phyloP scores from a whole-genome alignment of 2,797 vertebrate species.

The Lates japonicus region DNA sequence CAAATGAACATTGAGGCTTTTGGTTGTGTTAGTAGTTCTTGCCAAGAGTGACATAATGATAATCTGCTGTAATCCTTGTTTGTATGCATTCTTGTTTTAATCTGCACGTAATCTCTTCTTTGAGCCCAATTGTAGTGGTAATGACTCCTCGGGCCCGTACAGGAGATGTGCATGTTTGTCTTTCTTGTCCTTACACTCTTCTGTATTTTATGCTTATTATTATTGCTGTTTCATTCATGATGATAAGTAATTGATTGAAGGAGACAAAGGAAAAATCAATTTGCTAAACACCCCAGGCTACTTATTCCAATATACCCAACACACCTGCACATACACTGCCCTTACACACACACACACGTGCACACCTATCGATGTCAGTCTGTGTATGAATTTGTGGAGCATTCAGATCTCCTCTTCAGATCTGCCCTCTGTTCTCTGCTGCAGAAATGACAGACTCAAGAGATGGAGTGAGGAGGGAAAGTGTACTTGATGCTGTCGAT shows the following conservation, averaged over 20 bases:
- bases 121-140: slow-evolving; percentile 44
- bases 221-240: slow-evolving; percentile 20
- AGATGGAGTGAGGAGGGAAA: slow-evolving; percentile 39
- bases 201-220: not conserved
- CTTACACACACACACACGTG: not conserved
- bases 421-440: slow-evolving; percentile 11
- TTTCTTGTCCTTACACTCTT: not conserved
- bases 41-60: slow-evolving; percentile 69
- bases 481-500: slow-evolving; percentile 42
- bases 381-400: not conserved
- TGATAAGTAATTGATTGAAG: slow-evolving; percentile 23
- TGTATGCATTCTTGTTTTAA: slow-evolving; percentile 75
- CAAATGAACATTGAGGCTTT: slow-evolving; percentile 17
- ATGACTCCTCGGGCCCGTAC: slow-evolving; percentile 16
- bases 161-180: not conserved
- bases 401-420: not conserved
- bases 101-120: slow-evolving; percentile 69
- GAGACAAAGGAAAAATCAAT: slow-evolving; percentile 18
- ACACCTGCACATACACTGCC: not conserved
- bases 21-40: slow-evolving; percentile 18
- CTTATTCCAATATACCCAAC: slow-evolving; percentile 2
- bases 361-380: not conserved
- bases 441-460: slow-evolving; percentile 14
- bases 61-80: slow-evolving; percentile 74
- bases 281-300: slow-evolving; percentile 5